Evolutionary conservation across 2,797 vertebrate species (phyloP).

Genomic region (Bryconaethiops microstoma): DNA sequence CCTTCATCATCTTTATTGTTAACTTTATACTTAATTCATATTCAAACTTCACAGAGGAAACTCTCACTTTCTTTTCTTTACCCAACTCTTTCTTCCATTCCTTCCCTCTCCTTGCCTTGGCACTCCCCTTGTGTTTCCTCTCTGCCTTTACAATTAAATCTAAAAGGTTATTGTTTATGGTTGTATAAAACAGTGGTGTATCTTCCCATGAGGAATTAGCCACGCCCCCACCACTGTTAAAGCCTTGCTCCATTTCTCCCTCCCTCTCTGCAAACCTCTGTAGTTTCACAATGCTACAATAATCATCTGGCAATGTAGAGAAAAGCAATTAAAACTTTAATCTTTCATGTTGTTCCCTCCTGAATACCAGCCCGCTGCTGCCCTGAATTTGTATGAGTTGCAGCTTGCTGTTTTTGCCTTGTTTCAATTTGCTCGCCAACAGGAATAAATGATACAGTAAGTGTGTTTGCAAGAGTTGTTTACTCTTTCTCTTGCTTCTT

Average conservation of each 20-base stretch:
- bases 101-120: constrained; percentile 37
- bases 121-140: background rate
- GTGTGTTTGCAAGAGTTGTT: constrained; percentile 70
- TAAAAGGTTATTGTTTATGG: constrained; percentile 72
- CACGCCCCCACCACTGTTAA: constrained; percentile 64
- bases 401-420: constrained; percentile 63
- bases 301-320: constrained; percentile 73
- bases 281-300: constrained; percentile 66
- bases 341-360: constrained; percentile 78
- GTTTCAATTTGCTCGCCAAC: constrained; percentile 73
- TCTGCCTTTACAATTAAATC: constrained; percentile 73
- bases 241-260: constrained; percentile 26
- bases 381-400: constrained; percentile 68
- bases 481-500: constrained; percentile 29
- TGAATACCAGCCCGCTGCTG: constrained; percentile 74
- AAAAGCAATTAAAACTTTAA: constrained; percentile 79
- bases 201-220: constrained; percentile 60
- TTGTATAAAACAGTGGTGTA: constrained; percentile 53
- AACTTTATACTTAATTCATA: background rate
- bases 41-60: background rate
- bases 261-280: background rate
- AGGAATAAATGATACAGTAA: constrained; percentile 64
- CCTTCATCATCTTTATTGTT: background rate
- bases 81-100: constrained; percentile 9
- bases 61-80: constrained; percentile 10